These are phyloP conservation scores for Maccullochella peelii DNA, from an alignment of 2,113 vertebrate species.

Conservation along the genomic window DNA sequence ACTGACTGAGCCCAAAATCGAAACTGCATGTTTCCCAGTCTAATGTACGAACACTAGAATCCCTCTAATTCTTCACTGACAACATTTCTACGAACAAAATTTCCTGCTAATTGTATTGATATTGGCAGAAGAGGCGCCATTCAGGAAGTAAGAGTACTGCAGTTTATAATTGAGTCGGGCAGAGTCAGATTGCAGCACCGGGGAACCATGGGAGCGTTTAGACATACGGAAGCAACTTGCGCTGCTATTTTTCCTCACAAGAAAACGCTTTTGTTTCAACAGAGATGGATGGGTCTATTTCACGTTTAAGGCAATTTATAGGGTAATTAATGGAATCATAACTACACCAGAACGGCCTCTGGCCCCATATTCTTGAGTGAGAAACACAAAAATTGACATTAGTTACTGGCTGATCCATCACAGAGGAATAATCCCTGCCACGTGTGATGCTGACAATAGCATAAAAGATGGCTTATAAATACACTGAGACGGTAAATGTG, in stretches of 20 bases:
- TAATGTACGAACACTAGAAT: constrained; percentile 18
- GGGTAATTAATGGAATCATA: constrained; percentile 56
- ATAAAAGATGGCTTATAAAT: constrained; percentile 24
- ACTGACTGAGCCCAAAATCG: constrained; percentile 52
- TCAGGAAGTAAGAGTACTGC: constrained; percentile 63
- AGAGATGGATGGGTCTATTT: constrained; percentile 64
- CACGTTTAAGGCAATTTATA: constrained; percentile 57
- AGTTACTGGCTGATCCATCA: constrained; percentile 37
- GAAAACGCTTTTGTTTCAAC: constrained; percentile 45
- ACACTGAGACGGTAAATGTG: constrained; percentile 17
- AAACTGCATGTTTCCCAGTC: constrained; percentile 49
- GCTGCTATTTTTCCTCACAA: constrained; percentile 54
- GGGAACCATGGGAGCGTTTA: constrained; percentile 59
- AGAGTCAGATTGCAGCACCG: constrained; percentile 53
- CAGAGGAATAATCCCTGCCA: constrained; percentile 41
- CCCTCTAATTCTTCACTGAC: constrained; percentile 57
- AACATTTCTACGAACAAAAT: constrained; percentile 65
- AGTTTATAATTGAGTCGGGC: constrained; percentile 63
- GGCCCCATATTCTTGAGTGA: constrained; percentile 39
- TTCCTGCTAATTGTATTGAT: constrained; percentile 74
- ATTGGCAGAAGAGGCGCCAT: constrained; percentile 63
- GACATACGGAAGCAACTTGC: constrained; percentile 77
- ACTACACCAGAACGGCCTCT: constrained; percentile 48
- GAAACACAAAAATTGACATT: constrained; percentile 30
- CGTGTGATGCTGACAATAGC: constrained; percentile 54